Evolutionary conservation across 2,797 vertebrate genomes (phyloP).

Genomic region (Cyprinella venusta): DNA sequence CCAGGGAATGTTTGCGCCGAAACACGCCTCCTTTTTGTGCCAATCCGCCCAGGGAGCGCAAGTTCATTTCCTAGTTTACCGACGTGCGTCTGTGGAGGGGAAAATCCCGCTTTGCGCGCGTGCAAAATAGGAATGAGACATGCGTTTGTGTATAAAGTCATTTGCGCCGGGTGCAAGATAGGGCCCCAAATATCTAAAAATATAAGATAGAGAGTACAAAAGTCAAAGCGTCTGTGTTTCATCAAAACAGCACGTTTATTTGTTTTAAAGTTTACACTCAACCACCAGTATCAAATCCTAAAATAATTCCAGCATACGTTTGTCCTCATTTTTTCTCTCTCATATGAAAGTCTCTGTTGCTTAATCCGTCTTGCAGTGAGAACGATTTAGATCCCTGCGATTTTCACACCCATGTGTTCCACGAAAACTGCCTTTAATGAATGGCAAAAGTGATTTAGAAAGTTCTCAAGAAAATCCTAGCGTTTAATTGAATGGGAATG

Average conservation of each 20-base stretch:
- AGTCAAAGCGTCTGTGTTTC: not conserved
- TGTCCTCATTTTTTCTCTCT: not conserved
- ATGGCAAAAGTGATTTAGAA: constrained; percentile 31
- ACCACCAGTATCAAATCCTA: constrained; percentile 9
- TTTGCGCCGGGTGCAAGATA: too few relatives aligned
- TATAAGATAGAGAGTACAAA: not conserved
- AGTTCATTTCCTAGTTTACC: too few relatives aligned
- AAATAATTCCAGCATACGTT: constrained; percentile 11
- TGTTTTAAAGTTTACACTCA: not conserved
- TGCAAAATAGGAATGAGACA: too few relatives aligned
- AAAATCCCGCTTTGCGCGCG: too few relatives aligned
- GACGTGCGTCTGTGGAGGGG: too few relatives aligned
- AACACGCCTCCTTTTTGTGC: too few relatives aligned
- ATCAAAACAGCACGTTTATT: not conserved
- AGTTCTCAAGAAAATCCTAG: constrained; percentile 13
- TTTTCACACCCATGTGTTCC: constrained; percentile 14
- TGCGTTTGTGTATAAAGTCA: too few relatives aligned
- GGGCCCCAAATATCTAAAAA: not conserved
- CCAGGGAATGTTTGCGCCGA: too few relatives aligned
- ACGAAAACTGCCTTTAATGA: constrained; percentile 30
- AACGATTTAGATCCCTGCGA: not conserved
- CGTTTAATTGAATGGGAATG: constrained; percentile 34
- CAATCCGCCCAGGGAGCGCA: too few relatives aligned
- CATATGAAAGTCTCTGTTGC: not conserved
- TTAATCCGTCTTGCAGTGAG: constrained; percentile 12